These are phyloP conservation scores for Neolamprologus hecqui DNA, from an alignment of 2,113 vertebrate species.

Conservation along the genomic window DNA sequence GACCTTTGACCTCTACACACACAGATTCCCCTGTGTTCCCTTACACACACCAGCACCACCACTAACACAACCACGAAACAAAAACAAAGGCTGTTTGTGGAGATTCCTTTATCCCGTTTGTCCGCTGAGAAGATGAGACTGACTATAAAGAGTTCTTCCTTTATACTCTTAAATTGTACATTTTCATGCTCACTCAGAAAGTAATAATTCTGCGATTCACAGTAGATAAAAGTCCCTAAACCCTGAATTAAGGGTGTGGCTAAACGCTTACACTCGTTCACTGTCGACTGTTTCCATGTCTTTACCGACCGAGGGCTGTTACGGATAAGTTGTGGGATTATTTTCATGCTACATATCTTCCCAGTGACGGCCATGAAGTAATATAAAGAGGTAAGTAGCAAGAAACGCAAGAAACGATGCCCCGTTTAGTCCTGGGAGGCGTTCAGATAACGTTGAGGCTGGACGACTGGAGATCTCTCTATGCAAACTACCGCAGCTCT, in stretches of 20 bases:
- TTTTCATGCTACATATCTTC: neutral
- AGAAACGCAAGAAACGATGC: neutral
- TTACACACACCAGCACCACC: constrained; percentile 3
- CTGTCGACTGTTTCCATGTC: constrained; percentile 23
- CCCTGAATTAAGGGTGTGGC: neutral
- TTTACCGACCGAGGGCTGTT: constrained; percentile 61
- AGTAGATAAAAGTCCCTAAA: neutral
- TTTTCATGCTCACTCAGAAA: neutral
- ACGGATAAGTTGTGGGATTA: neutral
- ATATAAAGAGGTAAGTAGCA: neutral
- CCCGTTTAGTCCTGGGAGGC: neutral
- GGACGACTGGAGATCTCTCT: constrained; percentile 12
- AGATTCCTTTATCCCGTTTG: neutral
- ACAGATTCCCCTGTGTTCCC: neutral
- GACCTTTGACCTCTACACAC: neutral
- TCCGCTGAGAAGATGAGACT: neutral
- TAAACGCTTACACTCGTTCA: neutral
- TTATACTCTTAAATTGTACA: neutral
- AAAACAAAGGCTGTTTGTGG: neutral
- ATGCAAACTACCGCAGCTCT: constrained; percentile 34
- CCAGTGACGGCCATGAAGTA: constrained; percentile 13
- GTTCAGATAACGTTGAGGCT: neutral
- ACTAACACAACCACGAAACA: neutral
- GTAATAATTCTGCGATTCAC: neutral
- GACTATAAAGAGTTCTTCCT: neutral